Percentiles rank a stretch among this genome's conserved stretches.
These are phyloP conservation scores for Ceratotherium simum DNA, from an alignment of 2,113 vertebrate genomes.

Conservation along the genomic window DNA sequence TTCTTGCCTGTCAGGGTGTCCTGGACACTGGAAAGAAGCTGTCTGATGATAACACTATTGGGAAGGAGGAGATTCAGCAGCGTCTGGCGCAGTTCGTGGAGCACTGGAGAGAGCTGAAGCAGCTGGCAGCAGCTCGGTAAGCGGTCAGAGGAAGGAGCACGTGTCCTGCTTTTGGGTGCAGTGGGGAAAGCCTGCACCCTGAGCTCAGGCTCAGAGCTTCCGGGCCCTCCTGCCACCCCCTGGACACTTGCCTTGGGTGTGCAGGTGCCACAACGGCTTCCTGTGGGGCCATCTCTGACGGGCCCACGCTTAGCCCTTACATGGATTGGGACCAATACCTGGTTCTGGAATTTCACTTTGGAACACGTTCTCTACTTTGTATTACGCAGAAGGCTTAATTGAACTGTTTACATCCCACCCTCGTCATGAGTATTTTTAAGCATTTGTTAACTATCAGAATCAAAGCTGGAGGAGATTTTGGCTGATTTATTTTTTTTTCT, in stretches of 20 bases:
- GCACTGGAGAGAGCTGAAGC: slow-evolving; percentile 98
- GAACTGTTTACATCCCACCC: accelerated
- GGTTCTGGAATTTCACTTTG: neutral
- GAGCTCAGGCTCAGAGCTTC: neutral
- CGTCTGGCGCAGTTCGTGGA: slow-evolving; percentile 97
- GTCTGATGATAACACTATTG: slow-evolving; percentile 98
- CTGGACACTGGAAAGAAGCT: slow-evolving; percentile 97
- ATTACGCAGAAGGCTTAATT: neutral
- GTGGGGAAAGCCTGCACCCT: neutral
- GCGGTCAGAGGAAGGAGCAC: neutral
- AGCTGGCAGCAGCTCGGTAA: slow-evolving; percentile 95
- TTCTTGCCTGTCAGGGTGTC: slow-evolving; percentile 90
- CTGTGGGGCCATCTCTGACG: neutral
- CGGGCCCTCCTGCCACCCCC: neutral
- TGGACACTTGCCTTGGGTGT: neutral
- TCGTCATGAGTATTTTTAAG: neutral
- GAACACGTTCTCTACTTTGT: neutral
- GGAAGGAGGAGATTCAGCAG: slow-evolving; percentile 99
- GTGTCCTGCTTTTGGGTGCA: accelerated
- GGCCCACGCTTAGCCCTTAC: accelerated
- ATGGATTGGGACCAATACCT: accelerated
- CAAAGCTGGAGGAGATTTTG: accelerated
- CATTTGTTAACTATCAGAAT: accelerated
- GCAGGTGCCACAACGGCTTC: accelerated
- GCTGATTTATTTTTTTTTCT: neutral